Base-by-base conservation (phyloP, 2,113 vertebrate genomes). In the Pseudolaguvia tuberculata region DNA sequence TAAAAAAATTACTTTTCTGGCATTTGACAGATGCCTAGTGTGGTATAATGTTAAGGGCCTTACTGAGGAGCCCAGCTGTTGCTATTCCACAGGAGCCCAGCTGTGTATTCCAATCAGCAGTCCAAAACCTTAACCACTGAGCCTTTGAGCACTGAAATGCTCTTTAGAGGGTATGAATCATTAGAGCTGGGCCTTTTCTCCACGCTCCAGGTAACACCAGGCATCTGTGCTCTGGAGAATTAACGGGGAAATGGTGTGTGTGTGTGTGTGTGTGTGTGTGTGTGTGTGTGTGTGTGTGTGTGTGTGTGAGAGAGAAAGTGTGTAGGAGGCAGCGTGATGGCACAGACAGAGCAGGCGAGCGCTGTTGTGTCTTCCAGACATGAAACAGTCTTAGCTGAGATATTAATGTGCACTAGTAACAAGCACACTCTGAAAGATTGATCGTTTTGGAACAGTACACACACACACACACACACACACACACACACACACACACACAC, bases 281-380 rank as follows among this genome's bases (percentile, higher is more conserved):
- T 17, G 27, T 25, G 58, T 13, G 14, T 39, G 51, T 15, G 35
- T 8, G 50, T 8, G 20, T 65, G 51, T 39, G 76, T 70, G 57
- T 68, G 52, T 51, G 27, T 75, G 42, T 15, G 59, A 12, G 27
- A 27, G 59, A 14, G 8, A 39, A 39, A 11, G 52, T 67, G 73
- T 68, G 73, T 75, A 58, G 63, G 73, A 68, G 73, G 53, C 25
- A 35, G 52, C 35, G 52, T 50, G 73, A 68, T 48, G 63, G 35
- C 13, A 51, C 59, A 45, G 50, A 31, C 31, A 59, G 29, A 21
- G 55, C 17, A 13, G 29, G 59, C 68, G 2, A 67, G 63, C 13
- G 50, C 72, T 68, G 73, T 75, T 58, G 35, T 75, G 39, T 59
- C 63, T 76, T 56, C 47, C 61, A 17, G 59, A 74, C 20, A 4